Conservation (phyloP, 92 coral and sea anemone species). For the Porites lobata region DNA sequence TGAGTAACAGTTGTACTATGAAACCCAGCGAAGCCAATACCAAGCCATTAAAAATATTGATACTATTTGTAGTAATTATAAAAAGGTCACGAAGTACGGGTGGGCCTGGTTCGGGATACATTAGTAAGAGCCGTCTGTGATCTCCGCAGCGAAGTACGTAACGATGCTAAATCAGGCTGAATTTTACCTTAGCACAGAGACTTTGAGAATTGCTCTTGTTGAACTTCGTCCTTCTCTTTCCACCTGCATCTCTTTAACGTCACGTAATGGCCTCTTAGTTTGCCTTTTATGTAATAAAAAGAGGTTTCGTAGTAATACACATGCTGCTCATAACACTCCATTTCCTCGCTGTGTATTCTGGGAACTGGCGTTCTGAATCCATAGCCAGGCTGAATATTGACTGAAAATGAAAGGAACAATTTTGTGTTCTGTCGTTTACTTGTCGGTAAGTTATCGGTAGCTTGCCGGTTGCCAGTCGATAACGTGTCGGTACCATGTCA, state of each 20-base stretch:
- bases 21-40: no score
- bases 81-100: no score
- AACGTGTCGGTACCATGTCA: no score
- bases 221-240: conserved; percentile 41
- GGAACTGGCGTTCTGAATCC: conserved; percentile 67
- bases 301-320: conserved; percentile 63
- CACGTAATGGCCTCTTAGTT: conserved; percentile 58
- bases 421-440: neutral
- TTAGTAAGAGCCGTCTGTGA: no score
- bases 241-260: conserved; percentile 75
- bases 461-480: no score
- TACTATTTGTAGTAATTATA: no score
- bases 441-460: no score
- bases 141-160: no score
- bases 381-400: neutral
- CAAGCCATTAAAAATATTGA: no score
- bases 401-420: neutral
- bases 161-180: no score
- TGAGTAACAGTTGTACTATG: no score
- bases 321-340: conserved; percentile 46
- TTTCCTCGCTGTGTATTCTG: conserved; percentile 45
- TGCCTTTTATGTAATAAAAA: conserved; percentile 78
- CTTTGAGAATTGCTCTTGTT: conserved; percentile 55
- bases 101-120: neutral
- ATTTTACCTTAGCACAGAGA: neutral